A percentile compares a stretch with the other conserved stretches of the same genome.
phyloP scores from a whole-genome alignment of 1,140 invertebrate genomes.

The Bombus waltoni region DNA sequence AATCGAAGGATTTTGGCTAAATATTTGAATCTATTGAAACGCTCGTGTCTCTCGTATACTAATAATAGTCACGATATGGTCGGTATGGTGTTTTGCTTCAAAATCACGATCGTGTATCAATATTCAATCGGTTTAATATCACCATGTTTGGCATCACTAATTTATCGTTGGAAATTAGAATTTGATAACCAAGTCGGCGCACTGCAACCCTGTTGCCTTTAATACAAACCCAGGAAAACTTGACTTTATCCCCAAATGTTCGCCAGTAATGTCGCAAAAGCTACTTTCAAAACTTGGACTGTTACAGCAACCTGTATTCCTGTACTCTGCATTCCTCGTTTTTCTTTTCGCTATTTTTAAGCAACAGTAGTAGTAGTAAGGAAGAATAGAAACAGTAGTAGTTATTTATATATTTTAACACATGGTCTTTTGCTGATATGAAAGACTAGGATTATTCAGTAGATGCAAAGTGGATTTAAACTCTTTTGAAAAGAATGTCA shows the following conservation, averaged over 20 bases:
- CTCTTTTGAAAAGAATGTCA: not conserved
- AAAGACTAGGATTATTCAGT: not conserved
- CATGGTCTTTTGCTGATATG: not conserved
- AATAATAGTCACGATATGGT: constrained; percentile 17
- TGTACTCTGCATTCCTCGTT: not conserved
- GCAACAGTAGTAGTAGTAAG: not conserved
- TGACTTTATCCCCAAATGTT: not conserved
- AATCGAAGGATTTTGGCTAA: constrained; percentile 61
- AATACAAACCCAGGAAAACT: not conserved
- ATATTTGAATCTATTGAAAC: constrained; percentile 34
- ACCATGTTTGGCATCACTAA: not conserved
- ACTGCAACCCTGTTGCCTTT: too few relatives aligned
- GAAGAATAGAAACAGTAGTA: too few relatives aligned
- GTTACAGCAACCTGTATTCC: not conserved
- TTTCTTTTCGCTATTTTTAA: not conserved
- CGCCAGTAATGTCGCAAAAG: not conserved
- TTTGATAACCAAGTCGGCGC: not conserved
- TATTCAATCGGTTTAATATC: constrained; percentile 20
- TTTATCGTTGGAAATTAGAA: constrained; percentile 1
- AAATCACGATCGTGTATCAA: constrained; percentile 30
- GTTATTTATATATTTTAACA: too few relatives aligned
- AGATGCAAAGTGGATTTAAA: not conserved
- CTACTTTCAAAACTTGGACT: not conserved
- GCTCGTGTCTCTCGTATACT: not conserved
- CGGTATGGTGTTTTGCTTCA: constrained; percentile 1